phyloP scores from a whole-genome alignment of 1,140 invertebrate genomes.

The Neuroterus valhalla region DNA sequence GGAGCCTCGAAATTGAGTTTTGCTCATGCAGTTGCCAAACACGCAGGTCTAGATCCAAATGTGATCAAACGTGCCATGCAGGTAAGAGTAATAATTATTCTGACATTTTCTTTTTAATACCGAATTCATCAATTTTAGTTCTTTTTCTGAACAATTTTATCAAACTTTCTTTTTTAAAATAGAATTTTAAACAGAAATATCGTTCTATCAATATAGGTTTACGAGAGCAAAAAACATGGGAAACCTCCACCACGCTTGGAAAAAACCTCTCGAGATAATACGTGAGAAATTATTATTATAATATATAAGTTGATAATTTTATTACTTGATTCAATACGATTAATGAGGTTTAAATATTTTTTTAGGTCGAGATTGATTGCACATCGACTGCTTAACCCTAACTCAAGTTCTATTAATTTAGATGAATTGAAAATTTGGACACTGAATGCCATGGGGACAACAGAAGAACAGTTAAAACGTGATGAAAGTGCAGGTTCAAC shows the following conservation, averaged over 20 bases:
- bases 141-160: neutral
- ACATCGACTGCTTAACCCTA: neutral
- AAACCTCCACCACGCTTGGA: neutral
- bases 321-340: neutral
- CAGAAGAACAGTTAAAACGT: neutral
- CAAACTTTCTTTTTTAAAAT: neutral
- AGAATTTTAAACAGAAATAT: neutral
- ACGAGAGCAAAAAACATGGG: neutral
- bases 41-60: neutral
- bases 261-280: neutral
- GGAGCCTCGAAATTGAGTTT: conserved; percentile 46
- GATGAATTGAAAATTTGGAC: conserved; percentile 19
- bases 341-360: neutral
- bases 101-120: neutral
- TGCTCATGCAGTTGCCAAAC: conserved; percentile 48
- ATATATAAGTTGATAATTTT: neutral
- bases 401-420: conserved; percentile 4
- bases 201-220: neutral
- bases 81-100: neutral
- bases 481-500: neutral
- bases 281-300: neutral
- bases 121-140: neutral
- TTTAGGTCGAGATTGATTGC: neutral
- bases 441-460: neutral
- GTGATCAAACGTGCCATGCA: neutral